Evolutionary conservation across 2,797 vertebrate species (phyloP), one percentile per base, ranked within the genome.

Genomic region (Borostomias antarcticus): DNA sequence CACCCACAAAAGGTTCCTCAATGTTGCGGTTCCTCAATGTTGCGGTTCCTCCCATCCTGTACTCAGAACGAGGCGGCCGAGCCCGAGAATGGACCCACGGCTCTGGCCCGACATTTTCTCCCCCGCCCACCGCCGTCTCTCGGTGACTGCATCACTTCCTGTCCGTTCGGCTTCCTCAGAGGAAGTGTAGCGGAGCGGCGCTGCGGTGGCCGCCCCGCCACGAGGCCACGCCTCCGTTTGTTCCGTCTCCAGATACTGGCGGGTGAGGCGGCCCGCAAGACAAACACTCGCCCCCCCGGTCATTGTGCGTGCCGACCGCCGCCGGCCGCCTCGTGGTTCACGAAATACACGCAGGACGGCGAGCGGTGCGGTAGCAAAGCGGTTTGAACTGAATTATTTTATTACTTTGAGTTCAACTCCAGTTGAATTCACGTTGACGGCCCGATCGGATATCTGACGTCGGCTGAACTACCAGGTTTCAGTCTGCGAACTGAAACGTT

Each of bases 201-300:
- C 74, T 61, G 64, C 53, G 3, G 66, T 79, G 37, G 26, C 86
- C 82, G 82, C 82, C 77, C 69, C 61, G 74, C 82, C 76, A 50
- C 64, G 71, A 75, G 70, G 75, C 82, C 81, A 81, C 77, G 80
- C 86, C 90, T 89, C 84, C 86, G 82, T 91, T 92, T 91, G 89
- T 89, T 88, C 81, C 82, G n/a, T 86, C 80, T 74, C 77, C 87
- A 89, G 88, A 92, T 91, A 92, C 92, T 90, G 82, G 81, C 72
- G 13, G 58, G 69, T 64, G 82, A 77, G 76, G 69, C 76, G 66
- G 84, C 86, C 83, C n/a, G n/a, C 83, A 90, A 88, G 81, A 84
- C 84, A 91, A 91, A 92, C 87, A 92, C 50, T 10, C 73, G 64
- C 83, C 85, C 82, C 76, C 73, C 84, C 72, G 82, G 87, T 86